phyloP scores from a whole-genome alignment of 37 sponge, comb jelly and placozoan species.

The Theonella swinhoei region DNA sequence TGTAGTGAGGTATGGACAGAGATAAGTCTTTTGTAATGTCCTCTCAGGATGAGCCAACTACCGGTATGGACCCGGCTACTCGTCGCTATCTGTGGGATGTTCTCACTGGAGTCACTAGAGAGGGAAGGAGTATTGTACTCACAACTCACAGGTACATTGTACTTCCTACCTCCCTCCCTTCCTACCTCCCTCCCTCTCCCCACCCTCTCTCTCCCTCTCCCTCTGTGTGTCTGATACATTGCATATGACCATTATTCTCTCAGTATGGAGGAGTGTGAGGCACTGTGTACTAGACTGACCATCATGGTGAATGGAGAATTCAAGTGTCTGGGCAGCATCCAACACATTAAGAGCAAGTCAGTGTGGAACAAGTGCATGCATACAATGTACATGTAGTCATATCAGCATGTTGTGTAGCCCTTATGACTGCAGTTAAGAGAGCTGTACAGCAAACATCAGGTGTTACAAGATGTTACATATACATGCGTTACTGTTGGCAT shows the following conservation, averaged over 20 bases:
- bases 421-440: too few relatives aligned
- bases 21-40: conserved; percentile 18
- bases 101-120: conserved; percentile 42
- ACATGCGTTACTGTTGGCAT: too few relatives aligned
- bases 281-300: conserved; percentile 84
- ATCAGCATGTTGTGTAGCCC: too few relatives aligned
- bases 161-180: not conserved
- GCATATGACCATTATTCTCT: too few relatives aligned
- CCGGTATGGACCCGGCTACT: conserved; percentile 85
- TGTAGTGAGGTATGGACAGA: not conserved
- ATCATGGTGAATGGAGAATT: conserved; percentile 94
- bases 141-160: conserved; percentile 74
- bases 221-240: too few relatives aligned
- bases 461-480: too few relatives aligned
- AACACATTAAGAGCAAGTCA: conserved; percentile 88
- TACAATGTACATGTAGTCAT: too few relatives aligned
- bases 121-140: conserved; percentile 68
- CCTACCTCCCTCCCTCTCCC: not conserved
- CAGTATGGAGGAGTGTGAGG: conserved; percentile 96
- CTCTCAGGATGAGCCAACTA: conserved; percentile 86
- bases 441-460: too few relatives aligned
- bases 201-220: conserved; percentile 3
- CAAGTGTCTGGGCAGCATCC: conserved; percentile 88
- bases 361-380: not conserved
- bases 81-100: conserved; percentile 81